Evolutionary conservation across 2,888 invertebrate species (phyloP), one percentile per base, ranked within the genome.

Genomic region (Aphidius colemani): DNA sequence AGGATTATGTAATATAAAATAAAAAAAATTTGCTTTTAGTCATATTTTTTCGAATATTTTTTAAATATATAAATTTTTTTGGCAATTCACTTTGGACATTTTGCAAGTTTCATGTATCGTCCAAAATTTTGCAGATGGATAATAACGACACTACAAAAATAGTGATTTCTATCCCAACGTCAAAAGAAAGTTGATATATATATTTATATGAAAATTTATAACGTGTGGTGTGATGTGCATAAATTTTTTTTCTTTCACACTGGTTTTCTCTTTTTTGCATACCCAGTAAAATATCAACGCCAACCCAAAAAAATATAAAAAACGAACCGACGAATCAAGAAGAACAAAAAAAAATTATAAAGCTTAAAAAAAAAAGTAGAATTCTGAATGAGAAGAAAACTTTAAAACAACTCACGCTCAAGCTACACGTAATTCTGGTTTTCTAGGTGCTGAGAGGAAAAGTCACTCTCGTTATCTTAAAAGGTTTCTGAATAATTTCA

Each of bases 131-230:
- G 10, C 49, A 53, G 59, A 43, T 55, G 49, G 55, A 53, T 45
- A 53, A 57, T 41, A 55, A 53, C 40, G 18, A 41, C 41, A 61
- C 13, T 18, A 18, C 13, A 63, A 65, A 53, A 50, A 46, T 53
- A 59, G 53, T 50, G 44, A 68, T 64, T 48, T 13, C 11, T 48
- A 30, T 46, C 7, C 45, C 45, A 57, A 57, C 46, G 66, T 63
- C 64, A 59, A 48, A 64, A 64, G 62, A 64, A 68, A 67, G 66
- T 70, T 68, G 58, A 65, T 65, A 64, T 45, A 63, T 63, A 61
- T 64, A 63, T 67, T 62, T 67, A 64, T 66, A 64, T 66, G 67
- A 61, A 72, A 73, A 74, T 72, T 72, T 72, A 72, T 69, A 74
- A 68, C 67, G 65, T 67, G 66, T 65, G 66, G 66, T 66, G 69